phyloP scores from a whole-genome alignment of 2,888 invertebrate species.

The Seira ritae region DNA sequence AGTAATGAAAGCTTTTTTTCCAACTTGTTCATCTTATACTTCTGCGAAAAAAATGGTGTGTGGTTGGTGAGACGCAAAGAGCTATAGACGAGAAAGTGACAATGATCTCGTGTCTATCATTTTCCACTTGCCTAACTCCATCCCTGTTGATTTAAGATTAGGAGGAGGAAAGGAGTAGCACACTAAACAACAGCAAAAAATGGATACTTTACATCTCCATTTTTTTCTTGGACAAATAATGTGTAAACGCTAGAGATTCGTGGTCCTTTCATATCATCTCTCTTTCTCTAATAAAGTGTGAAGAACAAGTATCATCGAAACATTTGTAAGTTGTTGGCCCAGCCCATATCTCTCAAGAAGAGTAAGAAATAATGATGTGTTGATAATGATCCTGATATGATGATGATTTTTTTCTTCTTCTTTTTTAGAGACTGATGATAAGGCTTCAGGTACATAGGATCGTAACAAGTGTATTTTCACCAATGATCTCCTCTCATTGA shows the following conservation, averaged over 20 bases:
- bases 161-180: constrained; percentile 8
- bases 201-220: constrained; percentile 3
- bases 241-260: constrained; percentile 26
- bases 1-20: constrained; percentile 5
- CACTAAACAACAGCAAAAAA: constrained; percentile 1
- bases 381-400: constrained; percentile 1
- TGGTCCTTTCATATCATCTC: background rate
- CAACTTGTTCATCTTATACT: constrained; percentile 23
- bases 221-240: constrained; percentile 18
- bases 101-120: constrained; percentile 52
- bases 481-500: background rate
- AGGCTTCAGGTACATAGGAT: background rate
- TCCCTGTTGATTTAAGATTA: constrained; percentile 44
- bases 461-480: background rate
- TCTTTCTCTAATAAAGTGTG: background rate
- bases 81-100: constrained; percentile 32
- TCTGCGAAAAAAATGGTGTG: background rate
- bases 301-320: background rate
- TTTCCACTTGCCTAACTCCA: constrained; percentile 50
- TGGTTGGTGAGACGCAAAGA: background rate
- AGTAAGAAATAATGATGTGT: background rate
- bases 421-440: background rate
- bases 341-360: background rate
- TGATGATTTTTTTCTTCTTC: background rate
- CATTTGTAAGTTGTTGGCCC: background rate